phyloP scores from a whole-genome alignment of 2,888 invertebrate species.

The Petrophora chlorosata region DNA sequence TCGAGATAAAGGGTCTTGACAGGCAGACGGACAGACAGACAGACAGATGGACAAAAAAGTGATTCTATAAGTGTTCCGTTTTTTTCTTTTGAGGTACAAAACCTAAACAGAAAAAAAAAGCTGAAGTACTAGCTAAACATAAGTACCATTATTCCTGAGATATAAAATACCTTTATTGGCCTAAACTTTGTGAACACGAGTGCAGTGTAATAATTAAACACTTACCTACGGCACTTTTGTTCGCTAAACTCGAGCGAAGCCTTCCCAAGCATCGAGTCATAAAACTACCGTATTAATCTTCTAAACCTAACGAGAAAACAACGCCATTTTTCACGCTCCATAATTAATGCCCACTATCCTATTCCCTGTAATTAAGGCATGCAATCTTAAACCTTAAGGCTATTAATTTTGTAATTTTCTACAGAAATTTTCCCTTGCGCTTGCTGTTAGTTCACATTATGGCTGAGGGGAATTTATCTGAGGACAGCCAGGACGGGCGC shows the following conservation, averaged over 20 bases:
- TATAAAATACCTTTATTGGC: too few relatives aligned
- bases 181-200: too few relatives aligned
- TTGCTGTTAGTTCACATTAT: conserved; percentile 48
- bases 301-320: conserved; percentile 34
- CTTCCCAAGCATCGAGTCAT: conserved; percentile 14
- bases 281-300: conserved; percentile 31
- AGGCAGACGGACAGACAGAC: too few relatives aligned
- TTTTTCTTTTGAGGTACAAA: too few relatives aligned
- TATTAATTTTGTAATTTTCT: conserved; percentile 39
- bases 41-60: too few relatives aligned
- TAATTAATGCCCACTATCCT: conserved; percentile 37
- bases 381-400: conserved; percentile 38
- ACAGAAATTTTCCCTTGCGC: conserved; percentile 35
- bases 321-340: conserved; percentile 36
- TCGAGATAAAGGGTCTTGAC: too few relatives aligned
- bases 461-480: conserved; percentile 49
- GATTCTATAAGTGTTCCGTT: too few relatives aligned
- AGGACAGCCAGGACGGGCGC: conserved; percentile 40
- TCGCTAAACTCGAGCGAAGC: background rate
- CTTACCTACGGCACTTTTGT: background rate
- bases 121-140: too few relatives aligned
- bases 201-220: too few relatives aligned
- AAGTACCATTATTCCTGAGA: too few relatives aligned
- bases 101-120: too few relatives aligned
- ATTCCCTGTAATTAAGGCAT: conserved; percentile 36